phyloP scores from a whole-genome alignment of 2,797 vertebrate genomes.

The Carcharodon carcharias region DNA sequence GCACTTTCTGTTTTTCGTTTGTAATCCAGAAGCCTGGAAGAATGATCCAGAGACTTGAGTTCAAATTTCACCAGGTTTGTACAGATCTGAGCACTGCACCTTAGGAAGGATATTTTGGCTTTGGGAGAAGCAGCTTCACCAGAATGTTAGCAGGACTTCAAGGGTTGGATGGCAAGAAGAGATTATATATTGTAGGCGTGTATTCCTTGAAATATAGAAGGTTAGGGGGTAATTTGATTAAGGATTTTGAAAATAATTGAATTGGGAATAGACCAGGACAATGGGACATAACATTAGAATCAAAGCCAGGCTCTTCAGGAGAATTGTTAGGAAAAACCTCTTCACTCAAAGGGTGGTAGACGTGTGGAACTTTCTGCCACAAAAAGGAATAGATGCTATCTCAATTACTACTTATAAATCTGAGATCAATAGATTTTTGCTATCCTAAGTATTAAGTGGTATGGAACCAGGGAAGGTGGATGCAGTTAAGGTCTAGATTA shows the following conservation, averaged over 20 bases:
- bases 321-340: not conserved
- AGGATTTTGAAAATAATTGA: not conserved
- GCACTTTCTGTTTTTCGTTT: too few relatives aligned
- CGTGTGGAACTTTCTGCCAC: not conserved
- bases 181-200: too few relatives aligned
- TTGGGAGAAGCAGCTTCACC: too few relatives aligned
- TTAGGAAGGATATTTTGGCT: too few relatives aligned
- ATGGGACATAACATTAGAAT: not conserved
- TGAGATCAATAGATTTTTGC: not conserved
- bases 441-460: not conserved
- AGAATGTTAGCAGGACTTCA: too few relatives aligned
- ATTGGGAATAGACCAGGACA: not conserved
- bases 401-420: not conserved
- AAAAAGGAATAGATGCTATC: not conserved
- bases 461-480: not conserved
- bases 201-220: too few relatives aligned
- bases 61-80: too few relatives aligned
- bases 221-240: not conserved
- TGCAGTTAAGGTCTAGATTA: not conserved
- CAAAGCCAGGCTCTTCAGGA: not conserved
- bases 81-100: too few relatives aligned
- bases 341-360: not conserved
- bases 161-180: too few relatives aligned
- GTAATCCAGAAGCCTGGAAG: too few relatives aligned
- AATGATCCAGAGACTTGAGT: too few relatives aligned